Evolutionary conservation across 1,140 invertebrate genomes (phyloP).

Genomic region (Semibalanus balanoides): DNA sequence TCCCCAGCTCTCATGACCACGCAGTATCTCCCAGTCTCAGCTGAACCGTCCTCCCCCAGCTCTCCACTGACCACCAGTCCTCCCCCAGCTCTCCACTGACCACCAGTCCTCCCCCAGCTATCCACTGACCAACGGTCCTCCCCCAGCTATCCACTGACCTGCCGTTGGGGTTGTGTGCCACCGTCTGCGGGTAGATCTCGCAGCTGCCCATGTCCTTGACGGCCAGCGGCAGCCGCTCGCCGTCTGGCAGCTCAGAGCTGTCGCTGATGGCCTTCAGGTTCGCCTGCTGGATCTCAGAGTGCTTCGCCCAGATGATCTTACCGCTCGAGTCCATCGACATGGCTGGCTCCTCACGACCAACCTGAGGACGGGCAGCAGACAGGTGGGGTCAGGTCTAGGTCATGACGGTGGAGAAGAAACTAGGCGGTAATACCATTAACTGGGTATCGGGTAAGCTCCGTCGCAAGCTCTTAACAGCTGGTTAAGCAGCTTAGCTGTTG

Average conservation of each 20-base stretch:
- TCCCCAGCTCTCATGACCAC: too few relatives aligned
- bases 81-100: too few relatives aligned
- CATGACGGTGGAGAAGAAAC: not conserved
- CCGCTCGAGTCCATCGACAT: constrained; percentile 97
- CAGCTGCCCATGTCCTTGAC: constrained; percentile 99
- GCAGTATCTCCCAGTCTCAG: too few relatives aligned
- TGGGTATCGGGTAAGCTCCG: too few relatives aligned
- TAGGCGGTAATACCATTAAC: too few relatives aligned
- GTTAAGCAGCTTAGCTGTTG: too few relatives aligned
- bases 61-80: too few relatives aligned
- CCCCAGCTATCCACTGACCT: constrained; percentile 34
- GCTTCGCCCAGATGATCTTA: constrained; percentile 97
- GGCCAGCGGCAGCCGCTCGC: constrained; percentile 76
- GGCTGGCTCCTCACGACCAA: constrained; percentile 94
- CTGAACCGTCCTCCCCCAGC: too few relatives aligned
- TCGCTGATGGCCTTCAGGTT: constrained; percentile 65
- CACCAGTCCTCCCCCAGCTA: too few relatives aligned
- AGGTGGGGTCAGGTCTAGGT: not conserved
- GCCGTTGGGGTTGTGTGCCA: constrained; percentile 97
- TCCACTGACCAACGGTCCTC: too few relatives aligned
- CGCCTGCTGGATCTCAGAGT: constrained; percentile 96
- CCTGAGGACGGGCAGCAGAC: constrained; percentile 26
- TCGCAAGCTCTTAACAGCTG: too few relatives aligned
- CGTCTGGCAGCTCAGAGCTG: constrained; percentile 57
- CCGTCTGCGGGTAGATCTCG: constrained; percentile 98